These are phyloP conservation scores for Lipophrys pholis DNA, from an alignment of 2,113 vertebrate genomes.

Conservation along the genomic window DNA sequence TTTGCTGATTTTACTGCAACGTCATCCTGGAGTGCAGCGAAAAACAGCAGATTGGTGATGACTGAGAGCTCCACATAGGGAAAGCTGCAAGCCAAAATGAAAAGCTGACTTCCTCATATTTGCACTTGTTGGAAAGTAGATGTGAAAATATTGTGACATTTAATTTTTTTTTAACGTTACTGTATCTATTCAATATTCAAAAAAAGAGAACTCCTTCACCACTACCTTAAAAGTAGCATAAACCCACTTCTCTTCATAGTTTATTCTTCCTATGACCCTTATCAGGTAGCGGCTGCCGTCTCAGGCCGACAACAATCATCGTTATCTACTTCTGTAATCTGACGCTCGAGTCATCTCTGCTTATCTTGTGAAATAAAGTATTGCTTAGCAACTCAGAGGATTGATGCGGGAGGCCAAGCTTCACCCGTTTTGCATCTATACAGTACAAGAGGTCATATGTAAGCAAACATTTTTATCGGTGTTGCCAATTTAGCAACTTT, in stretches of 20 bases:
- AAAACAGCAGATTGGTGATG: not conserved
- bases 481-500: no score
- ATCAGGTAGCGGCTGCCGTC: constrained; percentile 22
- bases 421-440: no score
- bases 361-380: constrained; percentile 10
- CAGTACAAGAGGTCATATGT: no score
- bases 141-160: constrained; percentile 6
- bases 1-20: not conserved
- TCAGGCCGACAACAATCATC: constrained; percentile 22
- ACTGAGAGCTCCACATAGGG: not conserved
- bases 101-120: constrained; percentile 29
- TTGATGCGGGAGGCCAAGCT: no score
- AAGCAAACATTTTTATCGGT: no score
- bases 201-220: not conserved
- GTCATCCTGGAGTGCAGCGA: not conserved
- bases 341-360: not conserved
- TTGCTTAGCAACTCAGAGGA: no score
- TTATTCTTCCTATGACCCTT: constrained; percentile 47
- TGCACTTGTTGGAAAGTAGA: constrained; percentile 16
- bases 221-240: constrained; percentile 6
- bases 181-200: not conserved
- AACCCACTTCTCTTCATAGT: constrained; percentile 41
- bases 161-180: no score
- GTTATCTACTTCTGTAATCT: constrained; percentile 47
- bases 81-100: constrained; percentile 14